Evolutionary conservation across 2,113 vertebrate species (phyloP).

Genomic region (Ceratotherium simum): DNA sequence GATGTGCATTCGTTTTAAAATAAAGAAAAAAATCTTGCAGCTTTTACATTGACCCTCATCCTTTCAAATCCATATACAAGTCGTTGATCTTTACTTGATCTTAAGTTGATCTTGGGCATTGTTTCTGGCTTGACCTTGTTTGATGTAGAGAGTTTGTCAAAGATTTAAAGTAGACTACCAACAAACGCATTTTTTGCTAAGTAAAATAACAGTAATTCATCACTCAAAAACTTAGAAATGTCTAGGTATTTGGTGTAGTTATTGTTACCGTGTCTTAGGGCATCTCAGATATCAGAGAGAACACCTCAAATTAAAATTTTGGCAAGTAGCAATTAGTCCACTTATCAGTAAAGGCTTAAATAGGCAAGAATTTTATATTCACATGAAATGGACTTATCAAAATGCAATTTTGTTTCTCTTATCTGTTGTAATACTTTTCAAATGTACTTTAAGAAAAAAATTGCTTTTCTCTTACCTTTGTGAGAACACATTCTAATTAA

Average conservation of each 20-base stretch:
- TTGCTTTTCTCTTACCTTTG: background rate
- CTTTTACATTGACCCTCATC: constrained; percentile 90
- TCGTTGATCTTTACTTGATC: constrained; percentile 87
- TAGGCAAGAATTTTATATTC: background rate
- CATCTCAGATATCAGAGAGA: constrained; percentile 12
- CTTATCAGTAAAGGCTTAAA: background rate
- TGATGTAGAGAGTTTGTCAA: constrained; percentile 80
- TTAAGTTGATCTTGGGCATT: constrained; percentile 79
- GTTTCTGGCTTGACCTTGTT: constrained; percentile 89
- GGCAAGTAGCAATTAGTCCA: background rate
- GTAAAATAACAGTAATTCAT: constrained; percentile 68
- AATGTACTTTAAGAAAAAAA: background rate
- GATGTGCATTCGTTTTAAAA: constrained; percentile 78
- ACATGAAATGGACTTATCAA: background rate
- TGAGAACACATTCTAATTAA: constrained; percentile 28
- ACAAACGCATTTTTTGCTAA: constrained; percentile 64
- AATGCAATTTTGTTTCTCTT: constrained; percentile 24
- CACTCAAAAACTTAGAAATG: constrained; percentile 68
- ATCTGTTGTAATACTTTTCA: constrained; percentile 44
- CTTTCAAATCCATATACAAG: constrained; percentile 90
- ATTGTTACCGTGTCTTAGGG: constrained; percentile 45
- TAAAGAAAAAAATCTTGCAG: constrained; percentile 70
- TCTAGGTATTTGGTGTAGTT: background rate
- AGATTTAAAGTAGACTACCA: constrained; percentile 79
- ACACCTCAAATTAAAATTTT: constrained; percentile 48